Evolutionary conservation across 2,797 vertebrate species (phyloP).

Genomic region (Sphaeramia orbicularis): DNA sequence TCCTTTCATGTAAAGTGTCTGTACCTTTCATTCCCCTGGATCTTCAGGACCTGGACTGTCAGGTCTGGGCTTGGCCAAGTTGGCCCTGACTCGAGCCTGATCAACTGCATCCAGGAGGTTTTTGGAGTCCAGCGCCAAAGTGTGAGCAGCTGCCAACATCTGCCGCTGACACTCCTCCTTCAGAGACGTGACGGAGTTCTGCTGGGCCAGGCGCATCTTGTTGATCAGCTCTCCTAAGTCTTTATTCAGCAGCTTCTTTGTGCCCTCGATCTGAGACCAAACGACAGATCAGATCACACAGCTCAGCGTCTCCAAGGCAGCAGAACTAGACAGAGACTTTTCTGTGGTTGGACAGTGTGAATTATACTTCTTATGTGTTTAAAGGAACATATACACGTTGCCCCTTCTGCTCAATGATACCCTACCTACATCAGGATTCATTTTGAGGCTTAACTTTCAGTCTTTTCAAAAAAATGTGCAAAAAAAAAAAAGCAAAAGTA

Average conservation of each 20-base stretch:
- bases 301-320: background rate
- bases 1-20: too few species aligned
- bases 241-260: constrained; percentile 93
- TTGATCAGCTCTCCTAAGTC: constrained; percentile 90
- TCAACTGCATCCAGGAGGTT: constrained; percentile 93
- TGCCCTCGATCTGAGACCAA: constrained; percentile 89
- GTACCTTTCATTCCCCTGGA: background rate
- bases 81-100: constrained; percentile 88
- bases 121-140: constrained; percentile 92
- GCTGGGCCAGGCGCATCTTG: constrained; percentile 94
- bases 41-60: background rate
- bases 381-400: too few species aligned
- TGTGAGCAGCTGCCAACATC: constrained; percentile 92
- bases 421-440: too few species aligned
- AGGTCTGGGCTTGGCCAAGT: constrained; percentile 81
- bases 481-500: too few species aligned
- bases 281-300: background rate
- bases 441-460: too few species aligned
- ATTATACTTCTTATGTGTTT: too few species aligned
- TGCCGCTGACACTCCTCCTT: constrained; percentile 91
- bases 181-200: constrained; percentile 90
- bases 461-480: too few species aligned
- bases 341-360: too few species aligned
- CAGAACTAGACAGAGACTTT: too few species aligned
- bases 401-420: too few species aligned